Evolutionary conservation across 2,888 invertebrate genomes (phyloP), one percentile per base, ranked within the genome.

Genomic region (Seira ritae): DNA sequence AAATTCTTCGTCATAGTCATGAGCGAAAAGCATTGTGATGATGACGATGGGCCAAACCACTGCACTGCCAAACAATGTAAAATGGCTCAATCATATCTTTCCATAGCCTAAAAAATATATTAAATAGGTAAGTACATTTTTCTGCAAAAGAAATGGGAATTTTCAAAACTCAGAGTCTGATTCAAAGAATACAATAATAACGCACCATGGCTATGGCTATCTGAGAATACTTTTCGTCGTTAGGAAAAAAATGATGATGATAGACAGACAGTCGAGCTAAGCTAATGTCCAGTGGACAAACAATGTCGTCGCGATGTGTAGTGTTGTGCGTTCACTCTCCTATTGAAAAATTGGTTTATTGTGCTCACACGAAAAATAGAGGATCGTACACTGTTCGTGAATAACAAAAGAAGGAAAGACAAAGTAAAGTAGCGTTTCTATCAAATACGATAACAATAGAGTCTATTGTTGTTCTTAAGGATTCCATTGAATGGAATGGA

Each of bases 401-500:
- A 8, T 55, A 55, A 55, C 55, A 55, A 55, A 55, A 55, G 55
- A 55, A 55, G 55, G 55, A 55, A 55, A 55, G 55, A 55, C 55
- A 55, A 55, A 55, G 55, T 55, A 17, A 31, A 55, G 55, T 55
- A 55, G 55, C 55, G 55, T 55, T 55, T 55, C n/a, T 12, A 55
- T 55, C 55, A 55, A 31, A 55, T 15, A 66, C 62, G 65, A 12
- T 46, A 23, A 74, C 66, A 74, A 66, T 74, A 22, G 74, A 4
- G n/a, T 4, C 46, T 24, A 74, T 74, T 74, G 74, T 74, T 74
- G 66, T 23, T 55, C 55, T 55, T 55, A 55, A 55, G 55, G 55
- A 55, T 55, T 12, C 10, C 10, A 4, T 23, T 71, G 55, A 62
- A 70, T 24, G 24, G 31, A 42, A 70, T 50, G 31, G 31, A 31